Conservation (phyloP, 2,113 vertebrate genomes). For the Paradisaea rubra region DNA sequence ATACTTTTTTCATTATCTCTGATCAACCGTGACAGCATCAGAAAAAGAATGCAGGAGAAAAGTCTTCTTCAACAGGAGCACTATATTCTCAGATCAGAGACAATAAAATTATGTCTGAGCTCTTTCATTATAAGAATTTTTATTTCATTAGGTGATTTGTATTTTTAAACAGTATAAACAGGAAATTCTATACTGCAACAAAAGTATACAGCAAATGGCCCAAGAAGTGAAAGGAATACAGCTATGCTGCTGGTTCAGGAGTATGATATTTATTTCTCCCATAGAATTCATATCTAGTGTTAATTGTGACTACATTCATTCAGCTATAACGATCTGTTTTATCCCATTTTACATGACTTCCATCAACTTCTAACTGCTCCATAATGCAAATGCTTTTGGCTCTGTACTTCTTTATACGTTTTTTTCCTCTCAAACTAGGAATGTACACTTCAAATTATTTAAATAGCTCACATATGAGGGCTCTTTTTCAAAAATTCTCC, state of each 20-base stretch:
- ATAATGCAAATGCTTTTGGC: not conserved
- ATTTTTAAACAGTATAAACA: slow-evolving; percentile 1
- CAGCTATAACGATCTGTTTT: not conserved
- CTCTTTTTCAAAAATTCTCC: not conserved
- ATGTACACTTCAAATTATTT: not conserved
- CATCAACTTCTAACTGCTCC: not conserved
- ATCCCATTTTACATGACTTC: not conserved
- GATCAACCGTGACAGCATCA: slow-evolving; percentile 27
- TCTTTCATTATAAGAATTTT: not conserved
- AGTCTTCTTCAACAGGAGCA: not conserved
- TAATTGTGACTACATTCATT: not conserved
- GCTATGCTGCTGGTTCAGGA: not conserved
- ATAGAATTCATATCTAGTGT: not conserved
- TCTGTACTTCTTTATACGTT: not conserved
- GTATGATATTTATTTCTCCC: not conserved
- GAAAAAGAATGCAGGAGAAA: slow-evolving; percentile 1
- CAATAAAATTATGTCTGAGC: not conserved
- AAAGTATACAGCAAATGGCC: not conserved
- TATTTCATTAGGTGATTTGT: not conserved
- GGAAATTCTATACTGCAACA: not conserved
- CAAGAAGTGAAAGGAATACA: not conserved
- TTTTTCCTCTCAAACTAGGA: not conserved
- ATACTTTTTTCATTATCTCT: slow-evolving; percentile 62
- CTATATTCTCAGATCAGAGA: not conserved
- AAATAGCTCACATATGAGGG: not conserved